Base-by-base conservation (phyloP, 2,888 invertebrate genomes). In the Agriotes lineatus region DNA sequence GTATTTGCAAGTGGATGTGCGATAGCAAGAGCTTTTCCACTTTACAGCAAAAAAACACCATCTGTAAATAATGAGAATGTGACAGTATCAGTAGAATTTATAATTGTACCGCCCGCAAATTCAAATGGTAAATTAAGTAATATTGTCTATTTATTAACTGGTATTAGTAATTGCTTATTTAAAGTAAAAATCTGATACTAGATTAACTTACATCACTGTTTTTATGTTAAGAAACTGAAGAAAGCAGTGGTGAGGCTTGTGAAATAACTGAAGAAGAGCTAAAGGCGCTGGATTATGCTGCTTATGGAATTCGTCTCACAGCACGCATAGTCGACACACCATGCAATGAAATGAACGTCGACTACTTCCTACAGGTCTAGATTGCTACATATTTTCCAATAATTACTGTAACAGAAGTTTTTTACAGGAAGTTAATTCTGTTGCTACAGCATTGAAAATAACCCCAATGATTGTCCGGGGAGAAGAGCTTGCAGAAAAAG, bases 271-370 rank as follows among this genome's bases (percentile, higher is more conserved):
- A 80, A 0, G 87, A 87, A 4, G 90, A 91, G 70, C 72, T 90
- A 9, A 73, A 80, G 25, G 85, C 87, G 0, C 78, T 93, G 18
- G 88, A 89, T 61, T 85, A 87, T 54, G 87, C 89, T 0, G 88
- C 89, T 0, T 86, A 87, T 71, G 89, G 89, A 1, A 88, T 95
- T 10, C 86, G 95, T 3, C 85, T 93, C 20, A 90, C 95, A 0
- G 95, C 95, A 0, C 87, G 89, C 74, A 92, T 96, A 74, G 94
- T 96, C 0, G 96, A 96, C 83, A 91, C 89, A 10, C 96, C 96
- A 0, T 93, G 94, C 81, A 94, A 91, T 79, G 89, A 93, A 75
- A 93, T 96, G 93, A 90, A 93, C 78, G 94, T 95, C 0, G 90
- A 92, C 79, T 86, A 88, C 70, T 94, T 96, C 78, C 85, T 96